Evolutionary conservation across 1,140 invertebrate genomes (phyloP), one percentile per base, ranked within the genome.

Genomic region (Nixonia krombeini): DNA sequence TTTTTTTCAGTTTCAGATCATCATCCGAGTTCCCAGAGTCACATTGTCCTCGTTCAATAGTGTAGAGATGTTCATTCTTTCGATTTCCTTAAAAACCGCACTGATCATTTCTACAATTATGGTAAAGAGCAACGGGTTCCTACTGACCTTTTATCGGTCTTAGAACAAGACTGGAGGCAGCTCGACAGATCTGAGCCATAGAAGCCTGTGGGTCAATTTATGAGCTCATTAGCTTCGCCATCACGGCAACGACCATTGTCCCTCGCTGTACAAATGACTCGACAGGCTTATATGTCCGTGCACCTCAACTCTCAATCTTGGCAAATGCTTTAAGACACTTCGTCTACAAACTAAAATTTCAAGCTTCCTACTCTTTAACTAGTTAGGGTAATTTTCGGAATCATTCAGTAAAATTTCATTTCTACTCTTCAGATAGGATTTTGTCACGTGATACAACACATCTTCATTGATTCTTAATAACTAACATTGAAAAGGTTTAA

Each of bases 141-240:
- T 44, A 47, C 57, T 52, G 57, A 62, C 35, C 47, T 64, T 70
- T 64, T 64, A 50, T 64, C 59, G 45, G 57, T 63, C 66, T 63
- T 47, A 57, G 55, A 63, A 35, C 49, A 55, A 64, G 56, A 72
- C 61, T 72, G 58, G 38, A 64, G 50, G 50, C 28, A 44, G 52
- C 50, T 55, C 18, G 33, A 29, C 51, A 52, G 46, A 59, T 57
- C 18, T 45, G 46, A 65, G 47, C 52, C 42, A 58, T 50, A 58
- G 37, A 66, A 53, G 66, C 69, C 56, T 68, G 70, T 69, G 73
- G 69, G 55, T 76, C 81, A 83, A 85, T 83, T 83, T 83, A 81
- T 72, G 66, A 76, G 73, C 81, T 84, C 77, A 78, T 82, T 79
- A 83, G 73, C 69, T 72, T 76, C 67, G 70, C 75, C 51, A 58